A percentile compares a stretch with the other conserved stretches of the same genome.
These are phyloP conservation scores for Unio pictorum DNA, from an alignment of 2,888 invertebrate species.

Conservation along the genomic window DNA sequence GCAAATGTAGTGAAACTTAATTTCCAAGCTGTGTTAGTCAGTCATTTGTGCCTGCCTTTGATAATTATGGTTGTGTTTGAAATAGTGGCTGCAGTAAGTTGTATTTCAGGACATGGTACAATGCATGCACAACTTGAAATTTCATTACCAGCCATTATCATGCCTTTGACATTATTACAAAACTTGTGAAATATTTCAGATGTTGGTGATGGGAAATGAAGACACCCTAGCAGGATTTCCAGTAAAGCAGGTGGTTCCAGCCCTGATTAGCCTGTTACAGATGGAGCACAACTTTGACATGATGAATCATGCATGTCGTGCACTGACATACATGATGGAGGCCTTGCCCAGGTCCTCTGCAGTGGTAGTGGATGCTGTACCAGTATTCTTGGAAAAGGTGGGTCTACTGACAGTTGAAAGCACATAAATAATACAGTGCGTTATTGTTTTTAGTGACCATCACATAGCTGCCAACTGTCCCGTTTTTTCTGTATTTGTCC, in stretches of 20 bases:
- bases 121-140: too few species aligned
- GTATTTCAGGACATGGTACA: too few species aligned
- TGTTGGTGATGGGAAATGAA: slow-evolving; percentile 99
- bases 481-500: too few species aligned
- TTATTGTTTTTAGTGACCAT: background rate
- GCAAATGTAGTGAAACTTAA: too few species aligned
- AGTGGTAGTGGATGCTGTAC: slow-evolving; percentile 96
- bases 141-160: too few species aligned
- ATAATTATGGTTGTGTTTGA: too few species aligned
- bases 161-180: too few species aligned
- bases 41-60: too few species aligned
- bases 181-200: slow-evolving; percentile 62
- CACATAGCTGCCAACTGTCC: too few species aligned
- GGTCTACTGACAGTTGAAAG: background rate
- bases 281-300: slow-evolving; percentile 99
- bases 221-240: slow-evolving; percentile 99
- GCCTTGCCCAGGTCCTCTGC: slow-evolving; percentile 93
- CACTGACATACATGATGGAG: slow-evolving; percentile 99
- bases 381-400: slow-evolving; percentile 91
- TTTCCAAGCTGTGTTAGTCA: too few species aligned
- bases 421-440: background rate
- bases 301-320: slow-evolving; percentile 99
- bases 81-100: too few species aligned
- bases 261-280: slow-evolving; percentile 90
- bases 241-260: slow-evolving; percentile 96